Evolutionary conservation across 2,113 vertebrate genomes (phyloP).

Genomic region (Climacteris rufus): DNA sequence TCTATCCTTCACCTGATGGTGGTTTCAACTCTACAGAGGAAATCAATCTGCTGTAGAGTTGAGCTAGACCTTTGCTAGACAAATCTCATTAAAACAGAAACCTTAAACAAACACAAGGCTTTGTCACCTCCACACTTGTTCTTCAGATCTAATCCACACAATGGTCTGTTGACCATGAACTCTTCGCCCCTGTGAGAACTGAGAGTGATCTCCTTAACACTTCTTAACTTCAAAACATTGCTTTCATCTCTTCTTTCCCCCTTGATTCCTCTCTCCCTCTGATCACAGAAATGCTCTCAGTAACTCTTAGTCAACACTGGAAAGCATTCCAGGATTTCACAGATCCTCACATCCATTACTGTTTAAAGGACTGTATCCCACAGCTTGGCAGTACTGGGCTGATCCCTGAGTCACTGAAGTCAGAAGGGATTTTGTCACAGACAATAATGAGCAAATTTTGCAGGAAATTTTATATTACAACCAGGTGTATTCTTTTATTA

Average conservation of each 20-base stretch:
- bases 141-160: background rate
- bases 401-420: background rate
- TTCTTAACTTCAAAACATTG: background rate
- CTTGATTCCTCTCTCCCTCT: background rate
- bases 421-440: background rate
- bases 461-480: constrained; percentile 3
- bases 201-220: background rate
- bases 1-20: background rate
- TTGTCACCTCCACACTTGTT: background rate
- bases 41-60: background rate
- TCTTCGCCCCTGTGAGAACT: background rate
- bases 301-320: background rate
- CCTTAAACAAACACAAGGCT: background rate
- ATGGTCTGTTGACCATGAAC: background rate
- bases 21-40: background rate
- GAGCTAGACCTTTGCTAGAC: background rate
- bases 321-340: background rate
- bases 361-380: background rate
- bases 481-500: constrained; percentile 12
- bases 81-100: constrained; percentile 3
- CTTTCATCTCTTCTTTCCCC: background rate
- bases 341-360: background rate
- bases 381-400: background rate
- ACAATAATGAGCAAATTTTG: background rate
- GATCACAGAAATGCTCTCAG: background rate